Percentiles rank a stretch among this genome's conserved stretches.
phyloP scores from a whole-genome alignment of 2,113 vertebrate species.

The Oxyruncus cristatus region DNA sequence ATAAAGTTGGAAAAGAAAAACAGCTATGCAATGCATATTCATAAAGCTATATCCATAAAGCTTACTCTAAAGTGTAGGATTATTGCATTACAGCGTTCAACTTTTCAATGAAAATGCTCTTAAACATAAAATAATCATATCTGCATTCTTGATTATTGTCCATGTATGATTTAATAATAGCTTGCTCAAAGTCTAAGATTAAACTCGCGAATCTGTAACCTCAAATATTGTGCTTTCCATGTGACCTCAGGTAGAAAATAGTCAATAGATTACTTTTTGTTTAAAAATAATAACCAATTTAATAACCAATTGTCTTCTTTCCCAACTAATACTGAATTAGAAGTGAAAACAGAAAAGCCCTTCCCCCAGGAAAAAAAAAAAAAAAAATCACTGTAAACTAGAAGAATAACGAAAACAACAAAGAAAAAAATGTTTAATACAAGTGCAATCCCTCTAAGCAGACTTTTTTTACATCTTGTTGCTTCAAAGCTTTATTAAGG shows the following conservation, averaged over 20 bases:
- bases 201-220: conserved; percentile 12
- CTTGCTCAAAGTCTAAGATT: background rate
- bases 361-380: background rate
- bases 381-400: background rate
- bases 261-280: background rate
- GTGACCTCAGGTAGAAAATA: background rate
- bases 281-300: background rate
- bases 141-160: conserved; percentile 1
- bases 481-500: background rate
- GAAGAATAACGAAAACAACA: background rate
- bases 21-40: conserved; percentile 25
- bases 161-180: background rate
- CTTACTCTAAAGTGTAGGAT: background rate
- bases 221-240: background rate
- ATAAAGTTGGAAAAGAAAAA: conserved; percentile 15
- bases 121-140: conserved; percentile 22
- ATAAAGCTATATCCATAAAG: background rate
- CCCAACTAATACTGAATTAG: background rate
- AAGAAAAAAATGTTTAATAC: background rate
- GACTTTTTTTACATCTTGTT: background rate
- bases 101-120: conserved; percentile 37
- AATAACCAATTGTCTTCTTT: background rate
- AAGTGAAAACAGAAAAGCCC: background rate
- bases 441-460: background rate
- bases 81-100: conserved; percentile 22